Conservation (phyloP, 1,140 invertebrate genomes). For the Listronotus oregonensis region DNA sequence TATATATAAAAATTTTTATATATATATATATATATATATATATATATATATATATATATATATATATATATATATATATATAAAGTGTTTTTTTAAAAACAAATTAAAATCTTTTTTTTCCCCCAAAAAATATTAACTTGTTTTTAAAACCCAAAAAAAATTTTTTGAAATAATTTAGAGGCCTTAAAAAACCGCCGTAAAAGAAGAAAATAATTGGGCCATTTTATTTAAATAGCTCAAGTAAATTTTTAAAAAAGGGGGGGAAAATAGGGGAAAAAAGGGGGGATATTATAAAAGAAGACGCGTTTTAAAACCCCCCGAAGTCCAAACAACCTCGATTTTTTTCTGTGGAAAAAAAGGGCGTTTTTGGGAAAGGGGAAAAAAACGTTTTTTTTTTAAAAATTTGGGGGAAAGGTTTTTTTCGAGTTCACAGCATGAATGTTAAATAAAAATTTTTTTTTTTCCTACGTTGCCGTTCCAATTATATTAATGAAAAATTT, state of each 20-base stretch:
- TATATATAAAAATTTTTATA: too few species aligned
- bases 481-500: too few species aligned
- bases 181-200: not conserved
- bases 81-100: too few species aligned
- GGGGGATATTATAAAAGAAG: conserved; percentile 27
- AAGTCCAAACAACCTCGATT: conserved; percentile 24
- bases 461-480: too few species aligned
- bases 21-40: too few species aligned
- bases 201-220: conserved; percentile 27
- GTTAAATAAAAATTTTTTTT: conserved; percentile 1
- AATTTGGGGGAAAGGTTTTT: not conserved
- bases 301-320: conserved; percentile 18
- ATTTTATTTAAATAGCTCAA: conserved; percentile 24
- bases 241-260: conserved; percentile 18
- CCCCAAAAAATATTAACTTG: too few species aligned
- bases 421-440: conserved; percentile 9
- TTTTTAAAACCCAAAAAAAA: too few species aligned
- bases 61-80: too few species aligned
- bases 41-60: too few species aligned
- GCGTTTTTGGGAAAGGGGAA: conserved; percentile 9
- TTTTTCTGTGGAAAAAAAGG: conserved; percentile 9
- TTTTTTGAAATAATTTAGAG: too few species aligned
- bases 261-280: conserved; percentile 24
- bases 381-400: not conserved
- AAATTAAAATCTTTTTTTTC: too few species aligned